Base-by-base conservation (phyloP, 2,888 invertebrate genomes). In the Isoperla grammatica region DNA sequence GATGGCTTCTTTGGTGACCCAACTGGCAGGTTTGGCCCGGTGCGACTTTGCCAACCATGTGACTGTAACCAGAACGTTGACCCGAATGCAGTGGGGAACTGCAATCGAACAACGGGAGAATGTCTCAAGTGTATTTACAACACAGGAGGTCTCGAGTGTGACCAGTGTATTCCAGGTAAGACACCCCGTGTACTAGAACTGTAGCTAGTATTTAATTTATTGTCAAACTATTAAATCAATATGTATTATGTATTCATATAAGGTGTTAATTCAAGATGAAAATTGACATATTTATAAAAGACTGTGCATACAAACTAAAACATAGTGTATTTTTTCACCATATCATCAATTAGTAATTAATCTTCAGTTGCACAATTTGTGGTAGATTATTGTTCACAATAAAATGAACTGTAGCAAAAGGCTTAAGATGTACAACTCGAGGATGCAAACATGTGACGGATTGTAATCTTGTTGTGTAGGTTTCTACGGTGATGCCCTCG, bases 61-160 rank as follows among this genome's bases (percentile, higher is more conserved):
- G 88, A 92, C 64, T 99, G 98, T 71, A 95, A 93, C 70, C 87
- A 88, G 37, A 97, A 97, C 71, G 91, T 94, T 12, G 95, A 95
- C 72, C 85, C 87, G 0, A 99, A 99, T 73, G 95, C 95, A 1
- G 94, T 99, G 8, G 95, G 95, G 45, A 99, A 98, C 76, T 99
- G 99, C 73, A 90, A 99, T 75, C 83, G 94, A n/a, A 90, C 89
- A 1, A 91, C 90, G 3, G 98, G 98, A 15, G 91, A 94, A 71
- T 99, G 99, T 76, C 78, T 95, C 46, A 97, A 97, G 75, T 99
- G 99, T 74, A 93, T 97, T 66, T 90, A 94, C 75, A 95, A 95
- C 70, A 97, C 97, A 0, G 93, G 87, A 43, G 98, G 98, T 0
- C 79, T 83, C 43, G 86, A 89, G 71, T 99, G 98, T 72, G 96